Percentiles rank a stretch among this genome's conserved stretches.
These are phyloP conservation scores for Bradypus variegatus DNA, from an alignment of 2,797 vertebrate species.

Conservation along the genomic window DNA sequence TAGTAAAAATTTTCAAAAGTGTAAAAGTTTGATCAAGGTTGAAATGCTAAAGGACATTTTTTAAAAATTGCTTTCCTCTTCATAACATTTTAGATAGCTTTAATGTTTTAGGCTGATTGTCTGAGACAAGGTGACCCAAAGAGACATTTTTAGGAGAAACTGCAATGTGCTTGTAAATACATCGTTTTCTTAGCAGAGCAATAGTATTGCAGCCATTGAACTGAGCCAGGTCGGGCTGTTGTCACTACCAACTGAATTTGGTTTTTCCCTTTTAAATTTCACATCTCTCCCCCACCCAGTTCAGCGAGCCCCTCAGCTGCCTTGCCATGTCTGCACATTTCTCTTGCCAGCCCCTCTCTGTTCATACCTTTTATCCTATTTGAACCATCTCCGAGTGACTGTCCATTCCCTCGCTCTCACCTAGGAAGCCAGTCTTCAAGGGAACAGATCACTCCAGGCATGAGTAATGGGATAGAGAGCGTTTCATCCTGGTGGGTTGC, in stretches of 20 bases:
- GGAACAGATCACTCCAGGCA: constrained; percentile 44
- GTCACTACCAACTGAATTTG: background rate
- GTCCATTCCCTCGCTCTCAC: constrained; percentile 8
- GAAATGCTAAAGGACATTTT: background rate
- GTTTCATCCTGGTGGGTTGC: constrained; percentile 56
- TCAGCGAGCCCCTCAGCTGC: background rate
- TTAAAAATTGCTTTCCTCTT: background rate
- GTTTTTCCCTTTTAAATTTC: background rate
- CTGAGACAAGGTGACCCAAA: background rate
- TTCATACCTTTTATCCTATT: constrained; percentile 38
- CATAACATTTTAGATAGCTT: background rate
- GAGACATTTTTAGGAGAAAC: background rate
- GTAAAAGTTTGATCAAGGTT: background rate
- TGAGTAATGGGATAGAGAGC: constrained; percentile 58
- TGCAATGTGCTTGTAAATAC: background rate
- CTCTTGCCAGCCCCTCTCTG: background rate
- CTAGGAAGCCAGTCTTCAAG: constrained; percentile 54
- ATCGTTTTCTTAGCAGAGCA: background rate
- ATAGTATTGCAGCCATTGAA: background rate
- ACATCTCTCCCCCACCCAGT: background rate
- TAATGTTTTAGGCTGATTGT: background rate
- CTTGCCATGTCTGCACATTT: background rate
- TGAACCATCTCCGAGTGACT: constrained; percentile 22
- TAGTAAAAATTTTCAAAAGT: background rate
- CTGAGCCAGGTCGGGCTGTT: background rate